These are phyloP conservation scores for Zosterops borbonicus DNA, from an alignment of 2,113 vertebrate genomes.

Conservation along the genomic window DNA sequence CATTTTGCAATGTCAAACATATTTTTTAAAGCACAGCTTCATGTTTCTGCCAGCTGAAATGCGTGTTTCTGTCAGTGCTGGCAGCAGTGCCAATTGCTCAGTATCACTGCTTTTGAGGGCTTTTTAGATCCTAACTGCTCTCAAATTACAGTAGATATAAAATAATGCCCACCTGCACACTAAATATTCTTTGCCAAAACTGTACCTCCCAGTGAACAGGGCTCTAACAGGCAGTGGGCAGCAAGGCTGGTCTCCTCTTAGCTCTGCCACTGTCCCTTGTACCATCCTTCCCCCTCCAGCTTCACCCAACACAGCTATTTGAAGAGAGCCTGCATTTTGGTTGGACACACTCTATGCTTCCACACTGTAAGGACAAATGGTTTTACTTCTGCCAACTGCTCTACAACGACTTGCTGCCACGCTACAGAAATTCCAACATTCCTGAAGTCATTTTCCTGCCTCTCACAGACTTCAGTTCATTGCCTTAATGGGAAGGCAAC, in stretches of 20 bases:
- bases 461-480: not conserved
- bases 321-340: not conserved
- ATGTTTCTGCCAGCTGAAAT: not conserved
- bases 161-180: conserved; percentile 3
- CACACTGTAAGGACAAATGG: not conserved
- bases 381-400: not conserved
- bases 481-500: not conserved
- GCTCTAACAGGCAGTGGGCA: not conserved
- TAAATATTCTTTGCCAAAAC: not conserved
- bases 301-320: not conserved
- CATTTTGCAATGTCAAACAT: not conserved
- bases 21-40: not conserved
- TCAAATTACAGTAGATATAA: not conserved
- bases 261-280: not conserved
- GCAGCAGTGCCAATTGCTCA: not conserved
- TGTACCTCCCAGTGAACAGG: not conserved
- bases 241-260: not conserved
- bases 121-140: conserved; percentile 15
- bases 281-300: not conserved
- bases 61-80: not conserved
- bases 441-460: not conserved
- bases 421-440: not conserved
- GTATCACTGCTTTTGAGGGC: not conserved
- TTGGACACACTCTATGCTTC: not conserved
- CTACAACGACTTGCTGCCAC: not conserved